Evolutionary conservation across 2,888 invertebrate species (phyloP).

Genomic region (Plutella xylostella): DNA sequence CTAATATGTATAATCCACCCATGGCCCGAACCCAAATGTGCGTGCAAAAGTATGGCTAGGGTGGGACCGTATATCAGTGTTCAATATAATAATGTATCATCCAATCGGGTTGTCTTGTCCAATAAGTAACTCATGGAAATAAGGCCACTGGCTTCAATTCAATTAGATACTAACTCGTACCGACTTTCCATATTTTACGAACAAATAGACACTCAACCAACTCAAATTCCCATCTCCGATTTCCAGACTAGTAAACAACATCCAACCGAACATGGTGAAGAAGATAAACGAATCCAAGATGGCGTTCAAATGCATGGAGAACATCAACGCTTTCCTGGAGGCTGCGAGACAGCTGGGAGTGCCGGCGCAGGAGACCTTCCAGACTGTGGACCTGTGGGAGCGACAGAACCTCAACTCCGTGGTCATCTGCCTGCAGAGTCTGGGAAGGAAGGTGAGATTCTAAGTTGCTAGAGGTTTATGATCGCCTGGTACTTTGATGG

Average conservation of each 20-base stretch:
- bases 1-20: no score
- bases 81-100: no score
- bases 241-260: slow-evolving; percentile 84
- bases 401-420: slow-evolving; percentile 96
- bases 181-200: no score
- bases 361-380: slow-evolving; percentile 94
- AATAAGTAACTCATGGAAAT: no score
- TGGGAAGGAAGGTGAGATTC: slow-evolving; percentile 87
- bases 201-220: background rate
- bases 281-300: slow-evolving; percentile 91
- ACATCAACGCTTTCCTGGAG: slow-evolving; percentile 93
- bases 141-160: no score
- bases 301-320: slow-evolving; percentile 99
- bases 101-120: no score
- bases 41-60: no score
- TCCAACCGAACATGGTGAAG: slow-evolving; percentile 89
- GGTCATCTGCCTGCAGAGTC: slow-evolving; percentile 92
- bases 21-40: no score
- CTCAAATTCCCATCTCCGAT: background rate
- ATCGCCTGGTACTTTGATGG: background rate
- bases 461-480: background rate
- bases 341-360: slow-evolving; percentile 89
- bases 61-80: no score
- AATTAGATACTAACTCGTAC: no score
- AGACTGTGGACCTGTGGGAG: slow-evolving; percentile 98